Percentiles rank a stretch among this genome's conserved stretches.
phyloP scores from a whole-genome alignment of 1,140 invertebrate species.

The Drosophila arizonae region DNA sequence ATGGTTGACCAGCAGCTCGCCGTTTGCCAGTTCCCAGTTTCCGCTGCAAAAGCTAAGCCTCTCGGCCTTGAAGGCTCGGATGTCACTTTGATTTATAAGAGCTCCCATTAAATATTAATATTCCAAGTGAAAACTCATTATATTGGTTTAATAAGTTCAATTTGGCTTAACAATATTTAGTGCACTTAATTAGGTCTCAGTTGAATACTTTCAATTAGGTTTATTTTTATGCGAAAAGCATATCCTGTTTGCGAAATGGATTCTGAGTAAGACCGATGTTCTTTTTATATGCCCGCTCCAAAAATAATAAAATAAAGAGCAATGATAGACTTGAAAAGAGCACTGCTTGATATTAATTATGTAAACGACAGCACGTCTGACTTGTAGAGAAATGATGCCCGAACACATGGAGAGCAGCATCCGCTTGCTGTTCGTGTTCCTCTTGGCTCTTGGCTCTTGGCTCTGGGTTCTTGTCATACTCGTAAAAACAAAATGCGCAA shows the following conservation, averaged over 20 bases:
- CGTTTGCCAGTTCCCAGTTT: background rate
- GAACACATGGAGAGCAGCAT: slow-evolving; percentile 50
- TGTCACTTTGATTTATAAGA: too few relatives aligned
- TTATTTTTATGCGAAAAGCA: too few relatives aligned
- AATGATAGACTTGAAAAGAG: slow-evolving; percentile 24
- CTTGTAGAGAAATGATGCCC: background rate
- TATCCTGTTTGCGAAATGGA: background rate
- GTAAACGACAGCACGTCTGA: slow-evolving; percentile 18
- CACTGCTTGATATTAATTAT: slow-evolving; percentile 50
- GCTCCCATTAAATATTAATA: too few relatives aligned
- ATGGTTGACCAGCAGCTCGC: background rate
- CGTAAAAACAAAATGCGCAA: slow-evolving; percentile 56
- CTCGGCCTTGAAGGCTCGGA: too few relatives aligned
- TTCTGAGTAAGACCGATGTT: background rate
- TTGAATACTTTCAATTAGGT: too few relatives aligned
- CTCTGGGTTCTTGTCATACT: slow-evolving; percentile 38
- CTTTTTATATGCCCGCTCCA: slow-evolving; percentile 3
- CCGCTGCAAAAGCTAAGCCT: background rate
- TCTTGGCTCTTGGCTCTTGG: background rate
- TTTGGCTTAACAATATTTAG: too few relatives aligned
- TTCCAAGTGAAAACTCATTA: too few relatives aligned
- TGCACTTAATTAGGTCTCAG: too few relatives aligned
- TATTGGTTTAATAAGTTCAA: too few relatives aligned
- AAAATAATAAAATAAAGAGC: slow-evolving; percentile 5
- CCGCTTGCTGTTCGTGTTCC: slow-evolving; percentile 30